Conservation (phyloP, 2,113 vertebrate genomes). For the Xenopus laevis region DNA sequence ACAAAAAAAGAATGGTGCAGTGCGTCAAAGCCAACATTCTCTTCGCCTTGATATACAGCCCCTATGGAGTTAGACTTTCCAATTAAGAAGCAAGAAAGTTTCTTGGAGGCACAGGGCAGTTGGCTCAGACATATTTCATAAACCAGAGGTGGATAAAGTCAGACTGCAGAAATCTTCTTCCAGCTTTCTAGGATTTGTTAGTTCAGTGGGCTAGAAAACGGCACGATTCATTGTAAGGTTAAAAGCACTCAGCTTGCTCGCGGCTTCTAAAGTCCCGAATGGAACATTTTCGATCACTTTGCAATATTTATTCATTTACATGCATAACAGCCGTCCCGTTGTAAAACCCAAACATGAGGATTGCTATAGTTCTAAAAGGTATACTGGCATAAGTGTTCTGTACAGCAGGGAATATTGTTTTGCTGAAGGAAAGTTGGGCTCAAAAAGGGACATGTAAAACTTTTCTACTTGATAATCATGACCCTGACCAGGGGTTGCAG, state of each 20-base stretch:
- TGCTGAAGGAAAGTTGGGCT: too few species aligned
- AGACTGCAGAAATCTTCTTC: slow-evolving; percentile 10
- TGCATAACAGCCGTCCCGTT: too few species aligned
- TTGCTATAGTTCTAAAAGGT: too few species aligned
- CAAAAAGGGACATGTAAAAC: too few species aligned
- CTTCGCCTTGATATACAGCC: background rate
- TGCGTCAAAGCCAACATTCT: background rate
- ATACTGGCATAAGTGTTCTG: too few species aligned
- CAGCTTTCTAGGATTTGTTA: slow-evolving; percentile 12
- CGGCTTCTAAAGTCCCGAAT: background rate
- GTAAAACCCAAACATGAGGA: too few species aligned
- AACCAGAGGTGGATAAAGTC: slow-evolving; percentile 30
- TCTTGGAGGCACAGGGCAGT: slow-evolving; percentile 12
- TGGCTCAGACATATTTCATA: slow-evolving; percentile 8
- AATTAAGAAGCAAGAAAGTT: slow-evolving; percentile 13
- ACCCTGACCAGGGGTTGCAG: too few species aligned
- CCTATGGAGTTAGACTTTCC: slow-evolving; percentile 7
- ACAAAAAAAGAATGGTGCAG: background rate
- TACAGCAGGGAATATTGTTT: too few species aligned
- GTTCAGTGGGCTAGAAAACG: slow-evolving; percentile 18
- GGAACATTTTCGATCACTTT: slow-evolving; percentile 4
- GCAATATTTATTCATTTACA: slow-evolving; percentile 7
- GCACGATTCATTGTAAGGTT: slow-evolving; percentile 10
- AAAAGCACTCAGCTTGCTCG: background rate
- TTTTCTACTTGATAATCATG: too few species aligned